Conservation (phyloP, 2,888 invertebrate species). For the Drosophila mulleri region DNA sequence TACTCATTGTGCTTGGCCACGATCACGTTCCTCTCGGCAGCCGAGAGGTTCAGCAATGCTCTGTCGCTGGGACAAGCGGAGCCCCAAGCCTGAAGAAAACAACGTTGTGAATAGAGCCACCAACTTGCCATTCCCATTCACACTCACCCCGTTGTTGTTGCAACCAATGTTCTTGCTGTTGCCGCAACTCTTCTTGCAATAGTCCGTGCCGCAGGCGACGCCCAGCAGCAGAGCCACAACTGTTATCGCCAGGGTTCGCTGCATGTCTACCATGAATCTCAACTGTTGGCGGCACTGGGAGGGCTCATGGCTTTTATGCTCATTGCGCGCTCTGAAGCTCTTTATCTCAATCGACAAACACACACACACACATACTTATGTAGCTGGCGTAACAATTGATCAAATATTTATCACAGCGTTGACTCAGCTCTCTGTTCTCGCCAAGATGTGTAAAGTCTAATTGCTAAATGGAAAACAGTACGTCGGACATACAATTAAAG, state of each 20-base stretch:
- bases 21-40: conserved; percentile 36
- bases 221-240: conserved; percentile 37
- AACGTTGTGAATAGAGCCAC: background rate
- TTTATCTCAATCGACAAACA: conserved; percentile 22
- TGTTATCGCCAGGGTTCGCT: conserved; percentile 29
- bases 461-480: background rate
- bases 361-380: background rate
- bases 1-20: conserved; percentile 56
- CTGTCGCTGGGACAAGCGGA: conserved; percentile 49
- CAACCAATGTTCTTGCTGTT: conserved; percentile 59
- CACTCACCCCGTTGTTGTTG: conserved; percentile 62
- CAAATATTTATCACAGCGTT: conserved; percentile 65
- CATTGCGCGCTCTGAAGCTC: background rate
- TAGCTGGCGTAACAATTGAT: conserved; percentile 52
- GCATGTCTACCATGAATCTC: conserved; percentile 43
- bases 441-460: background rate
- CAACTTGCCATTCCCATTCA: background rate
- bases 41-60: conserved; percentile 26
- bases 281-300: conserved; percentile 29
- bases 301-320: conserved; percentile 49
- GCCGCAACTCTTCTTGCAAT: conserved; percentile 52
- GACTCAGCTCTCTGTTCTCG: conserved; percentile 17
- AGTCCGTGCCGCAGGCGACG: conserved; percentile 48
- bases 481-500: background rate
- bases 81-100: conserved; percentile 46